phyloP scores from a whole-genome alignment of 2,888 invertebrate species.

The Microctonus brassicae region DNA sequence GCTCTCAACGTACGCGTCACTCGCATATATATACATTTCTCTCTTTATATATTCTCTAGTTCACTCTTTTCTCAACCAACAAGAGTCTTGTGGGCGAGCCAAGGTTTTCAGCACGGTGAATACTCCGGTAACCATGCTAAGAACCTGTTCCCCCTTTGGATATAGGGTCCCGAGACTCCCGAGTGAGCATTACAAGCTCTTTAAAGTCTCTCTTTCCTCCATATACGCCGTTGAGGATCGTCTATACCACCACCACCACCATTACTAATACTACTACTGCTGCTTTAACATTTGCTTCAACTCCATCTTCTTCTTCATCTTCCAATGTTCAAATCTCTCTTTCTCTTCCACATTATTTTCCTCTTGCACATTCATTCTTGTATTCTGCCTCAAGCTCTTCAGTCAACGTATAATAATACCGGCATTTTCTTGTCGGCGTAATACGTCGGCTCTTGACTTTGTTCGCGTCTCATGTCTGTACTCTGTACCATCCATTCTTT shows the following conservation, averaged over 20 bases:
- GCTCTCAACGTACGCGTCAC: slow-evolving; percentile 34
- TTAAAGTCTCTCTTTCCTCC: slow-evolving; percentile 34
- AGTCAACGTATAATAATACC: slow-evolving; percentile 27
- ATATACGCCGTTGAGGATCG: background rate
- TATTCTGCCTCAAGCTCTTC: background rate
- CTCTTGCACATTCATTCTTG: background rate
- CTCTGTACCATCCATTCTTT: too few relatives aligned
- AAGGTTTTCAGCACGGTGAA: slow-evolving; percentile 68
- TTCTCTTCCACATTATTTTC: slow-evolving; percentile 20
- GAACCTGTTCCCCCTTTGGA: slow-evolving; percentile 62
- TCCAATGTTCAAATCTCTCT: too few relatives aligned
- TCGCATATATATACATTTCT: slow-evolving; percentile 21
- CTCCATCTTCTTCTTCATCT: slow-evolving; percentile 9
- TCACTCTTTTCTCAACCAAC: background rate
- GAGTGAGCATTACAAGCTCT: slow-evolving; percentile 37
- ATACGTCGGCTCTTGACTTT: slow-evolving; percentile 36
- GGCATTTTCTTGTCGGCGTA: slow-evolving; percentile 41
- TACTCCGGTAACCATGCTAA: slow-evolving; percentile 66
- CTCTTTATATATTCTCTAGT: slow-evolving; percentile 7
- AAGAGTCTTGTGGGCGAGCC: slow-evolving; percentile 43
- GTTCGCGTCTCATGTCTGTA: background rate
- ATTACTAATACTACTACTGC: too few relatives aligned
- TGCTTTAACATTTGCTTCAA: background rate
- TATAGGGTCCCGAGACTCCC: slow-evolving; percentile 41
- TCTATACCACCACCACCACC: background rate